phyloP scores from a whole-genome alignment of 2,797 vertebrate species.

The Limosa lapponica region DNA sequence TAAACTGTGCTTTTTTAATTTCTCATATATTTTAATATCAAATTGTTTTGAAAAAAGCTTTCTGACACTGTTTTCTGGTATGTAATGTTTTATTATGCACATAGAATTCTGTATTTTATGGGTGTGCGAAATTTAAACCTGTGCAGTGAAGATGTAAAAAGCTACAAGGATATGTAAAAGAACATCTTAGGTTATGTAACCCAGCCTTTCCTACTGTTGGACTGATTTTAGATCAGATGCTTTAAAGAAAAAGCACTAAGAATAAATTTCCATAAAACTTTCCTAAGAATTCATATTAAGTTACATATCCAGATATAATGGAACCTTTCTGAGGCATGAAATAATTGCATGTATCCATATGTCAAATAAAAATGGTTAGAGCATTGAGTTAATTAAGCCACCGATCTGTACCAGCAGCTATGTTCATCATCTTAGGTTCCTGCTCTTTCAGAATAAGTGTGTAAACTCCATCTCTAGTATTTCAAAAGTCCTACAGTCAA shows the following conservation, averaged over 20 bases:
- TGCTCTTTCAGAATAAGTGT: conserved; percentile 12
- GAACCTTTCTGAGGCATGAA: conserved; percentile 18
- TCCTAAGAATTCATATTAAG: background rate
- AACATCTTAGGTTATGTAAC: background rate
- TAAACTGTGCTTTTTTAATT: accelerated
- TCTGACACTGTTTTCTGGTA: background rate
- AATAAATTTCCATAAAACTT: background rate
- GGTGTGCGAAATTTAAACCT: background rate
- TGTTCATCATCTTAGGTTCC: background rate
- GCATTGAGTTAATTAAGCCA: conserved; percentile 28
- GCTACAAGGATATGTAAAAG: background rate
- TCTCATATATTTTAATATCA: background rate
- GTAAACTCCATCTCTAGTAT: background rate
- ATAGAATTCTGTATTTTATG: background rate
- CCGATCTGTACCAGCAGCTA: background rate
- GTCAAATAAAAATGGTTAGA: conserved; percentile 47
- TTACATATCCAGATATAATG: background rate
- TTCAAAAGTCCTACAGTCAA: conserved; percentile 15
- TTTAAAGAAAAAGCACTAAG: background rate
- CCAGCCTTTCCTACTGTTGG: background rate
- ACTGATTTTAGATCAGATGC: background rate
- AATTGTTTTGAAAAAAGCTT: background rate
- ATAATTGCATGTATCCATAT: background rate
- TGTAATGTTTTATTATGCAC: background rate
- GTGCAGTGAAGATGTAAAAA: background rate